Percentiles rank a stretch among this genome's conserved stretches.
Evolutionary conservation across 92 coral and sea anemone species (phyloP).

Genomic region (Micromussa lordhowensis): DNA sequence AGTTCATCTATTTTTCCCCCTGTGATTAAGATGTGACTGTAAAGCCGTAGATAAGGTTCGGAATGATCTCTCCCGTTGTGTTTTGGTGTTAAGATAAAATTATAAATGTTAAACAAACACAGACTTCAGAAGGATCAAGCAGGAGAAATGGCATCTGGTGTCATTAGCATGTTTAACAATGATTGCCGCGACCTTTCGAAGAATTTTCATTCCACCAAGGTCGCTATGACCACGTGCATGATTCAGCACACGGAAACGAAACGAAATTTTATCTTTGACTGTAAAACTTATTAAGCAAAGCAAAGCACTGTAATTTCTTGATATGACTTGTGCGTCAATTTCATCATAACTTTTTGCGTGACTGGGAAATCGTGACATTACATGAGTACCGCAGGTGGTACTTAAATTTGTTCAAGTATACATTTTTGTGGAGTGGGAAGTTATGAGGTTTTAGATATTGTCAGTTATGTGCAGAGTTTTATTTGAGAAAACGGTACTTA

Average conservation of each 20-base stretch:
- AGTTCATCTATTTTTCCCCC: neutral
- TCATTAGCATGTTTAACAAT: neutral
- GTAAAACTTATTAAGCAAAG: neutral
- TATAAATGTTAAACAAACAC: constrained; percentile 4
- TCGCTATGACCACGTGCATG: neutral
- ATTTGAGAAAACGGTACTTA: neutral
- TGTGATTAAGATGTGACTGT: neutral
- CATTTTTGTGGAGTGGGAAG: neutral
- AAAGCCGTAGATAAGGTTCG: neutral
- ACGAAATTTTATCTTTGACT: neutral
- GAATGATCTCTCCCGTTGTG: neutral
- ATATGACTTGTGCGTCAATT: no score
- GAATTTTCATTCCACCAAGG: neutral
- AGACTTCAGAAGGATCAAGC: neutral
- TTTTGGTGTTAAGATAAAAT: neutral
- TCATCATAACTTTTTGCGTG: neutral
- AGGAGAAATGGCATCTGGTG: constrained; percentile 9
- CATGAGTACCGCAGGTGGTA: neutral
- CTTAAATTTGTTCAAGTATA: neutral
- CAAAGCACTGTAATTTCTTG: neutral
- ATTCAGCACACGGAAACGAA: neutral
- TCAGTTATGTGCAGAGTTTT: neutral
- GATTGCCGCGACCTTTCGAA: constrained; percentile 1
- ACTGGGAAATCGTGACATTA: neutral
- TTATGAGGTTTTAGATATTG: neutral